Conservation (phyloP, 2,888 invertebrate species). For the Adelphocoris suturalis region DNA sequence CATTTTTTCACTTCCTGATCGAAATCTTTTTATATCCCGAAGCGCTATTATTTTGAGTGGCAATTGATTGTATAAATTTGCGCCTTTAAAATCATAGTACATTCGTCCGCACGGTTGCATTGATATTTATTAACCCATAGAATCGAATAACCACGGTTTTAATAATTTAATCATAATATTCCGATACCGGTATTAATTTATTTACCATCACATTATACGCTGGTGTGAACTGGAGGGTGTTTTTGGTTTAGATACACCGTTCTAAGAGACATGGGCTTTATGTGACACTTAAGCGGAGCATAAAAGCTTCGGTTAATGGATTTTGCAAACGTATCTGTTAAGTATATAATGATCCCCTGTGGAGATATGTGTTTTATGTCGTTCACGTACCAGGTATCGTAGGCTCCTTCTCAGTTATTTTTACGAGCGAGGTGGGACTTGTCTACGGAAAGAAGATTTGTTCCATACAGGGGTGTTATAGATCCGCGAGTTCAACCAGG, state of each 20-base stretch:
- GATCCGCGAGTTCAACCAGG: background rate
- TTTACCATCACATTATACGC: no score
- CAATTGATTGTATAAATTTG: no score
- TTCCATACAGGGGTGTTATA: background rate
- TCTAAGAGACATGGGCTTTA: background rate
- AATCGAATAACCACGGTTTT: no score
- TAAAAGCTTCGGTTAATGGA: slow-evolving; percentile 1
- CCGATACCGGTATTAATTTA: no score
- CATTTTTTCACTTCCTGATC: no score
- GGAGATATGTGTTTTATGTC: slow-evolving; percentile 2
- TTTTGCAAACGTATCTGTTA: slow-evolving; percentile 7
- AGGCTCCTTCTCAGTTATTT: background rate
- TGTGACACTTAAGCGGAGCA: background rate
- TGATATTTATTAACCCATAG: no score
- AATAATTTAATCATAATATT: no score
- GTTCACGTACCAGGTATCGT: background rate
- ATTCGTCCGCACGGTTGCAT: no score
- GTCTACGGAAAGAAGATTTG: background rate
- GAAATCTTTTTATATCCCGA: no score
- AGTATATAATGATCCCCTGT: slow-evolving; percentile 3
- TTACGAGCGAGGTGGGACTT: background rate
- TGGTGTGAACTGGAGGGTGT: no score
- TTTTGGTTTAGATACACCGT: background rate
- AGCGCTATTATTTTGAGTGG: no score
- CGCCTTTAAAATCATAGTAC: no score